Evolutionary conservation across 1,140 invertebrate genomes (phyloP).

Genomic region (Sinella curviseta): DNA sequence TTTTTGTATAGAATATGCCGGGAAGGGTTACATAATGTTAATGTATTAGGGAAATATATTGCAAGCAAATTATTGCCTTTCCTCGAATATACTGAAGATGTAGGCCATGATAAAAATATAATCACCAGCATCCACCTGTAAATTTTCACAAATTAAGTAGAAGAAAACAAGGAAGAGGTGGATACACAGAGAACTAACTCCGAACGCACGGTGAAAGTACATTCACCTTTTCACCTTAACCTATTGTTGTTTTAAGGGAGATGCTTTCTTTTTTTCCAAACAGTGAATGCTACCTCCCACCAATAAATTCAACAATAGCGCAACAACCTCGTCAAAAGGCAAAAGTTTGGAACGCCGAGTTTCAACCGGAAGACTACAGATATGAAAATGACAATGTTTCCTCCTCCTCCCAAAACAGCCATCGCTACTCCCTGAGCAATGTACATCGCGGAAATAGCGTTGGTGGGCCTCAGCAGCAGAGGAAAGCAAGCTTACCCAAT

Average conservation of each 20-base stretch:
- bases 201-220: neutral
- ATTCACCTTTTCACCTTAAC: neutral
- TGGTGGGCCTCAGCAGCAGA: neutral
- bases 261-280: neutral
- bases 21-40: too few relatives aligned
- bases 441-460: neutral
- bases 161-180: too few relatives aligned
- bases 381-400: neutral
- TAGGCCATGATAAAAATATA: too few relatives aligned
- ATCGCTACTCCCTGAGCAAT: neutral
- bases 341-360: constrained; percentile 15
- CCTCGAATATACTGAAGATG: too few relatives aligned
- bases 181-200: too few relatives aligned
- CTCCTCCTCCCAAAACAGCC: neutral
- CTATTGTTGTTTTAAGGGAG: neutral
- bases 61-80: too few relatives aligned
- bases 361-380: neutral
- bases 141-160: too few relatives aligned
- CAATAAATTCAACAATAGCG: constrained; percentile 30
- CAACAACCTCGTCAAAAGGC: constrained; percentile 19
- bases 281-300: constrained; percentile 44
- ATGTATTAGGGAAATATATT: too few relatives aligned
- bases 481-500: constrained; percentile 5
- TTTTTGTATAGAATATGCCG: too few relatives aligned
- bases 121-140: too few relatives aligned